phyloP scores from a whole-genome alignment of 2,113 vertebrate species.

The Chionis minor region DNA sequence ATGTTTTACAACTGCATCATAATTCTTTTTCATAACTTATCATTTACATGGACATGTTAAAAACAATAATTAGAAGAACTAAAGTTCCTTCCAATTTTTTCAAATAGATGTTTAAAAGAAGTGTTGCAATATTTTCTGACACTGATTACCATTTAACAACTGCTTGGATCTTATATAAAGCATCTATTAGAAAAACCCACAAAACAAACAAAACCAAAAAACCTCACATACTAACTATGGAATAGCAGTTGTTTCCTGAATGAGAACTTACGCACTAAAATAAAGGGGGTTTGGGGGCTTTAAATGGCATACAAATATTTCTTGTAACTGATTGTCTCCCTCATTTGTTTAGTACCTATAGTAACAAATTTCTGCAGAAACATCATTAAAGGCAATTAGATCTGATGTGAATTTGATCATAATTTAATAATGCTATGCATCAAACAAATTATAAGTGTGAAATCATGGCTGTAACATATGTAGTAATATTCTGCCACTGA shows the following conservation, averaged over 20 bases:
- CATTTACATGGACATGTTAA: not conserved
- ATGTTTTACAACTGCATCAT: not conserved
- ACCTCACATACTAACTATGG: no score
- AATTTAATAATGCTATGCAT: not conserved
- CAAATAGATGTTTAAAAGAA: not conserved
- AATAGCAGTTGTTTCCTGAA: not conserved
- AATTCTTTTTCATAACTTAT: not conserved
- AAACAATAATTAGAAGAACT: not conserved
- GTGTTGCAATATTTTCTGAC: not conserved
- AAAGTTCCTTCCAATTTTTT: not conserved
- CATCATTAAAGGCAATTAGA: not conserved
- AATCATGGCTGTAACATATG: not conserved
- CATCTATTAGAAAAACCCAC: not conserved
- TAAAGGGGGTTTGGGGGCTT: rapidly evolving
- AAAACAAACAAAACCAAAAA: not conserved
- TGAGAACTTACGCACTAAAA: not conserved
- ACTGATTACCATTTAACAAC: not conserved
- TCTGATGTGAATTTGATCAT: not conserved
- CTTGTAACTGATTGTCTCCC: not conserved
- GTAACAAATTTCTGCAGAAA: not conserved
- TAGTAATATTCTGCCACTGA: not conserved
- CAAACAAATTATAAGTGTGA: not conserved
- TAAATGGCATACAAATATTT: not conserved
- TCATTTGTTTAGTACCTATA: not conserved
- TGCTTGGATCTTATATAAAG: not conserved